Percentiles rank a stretch among this genome's conserved stretches.
These are phyloP conservation scores for Corythoichthys haematopterus DNA, from an alignment of 2,113 vertebrate genomes.

Conservation along the genomic window DNA sequence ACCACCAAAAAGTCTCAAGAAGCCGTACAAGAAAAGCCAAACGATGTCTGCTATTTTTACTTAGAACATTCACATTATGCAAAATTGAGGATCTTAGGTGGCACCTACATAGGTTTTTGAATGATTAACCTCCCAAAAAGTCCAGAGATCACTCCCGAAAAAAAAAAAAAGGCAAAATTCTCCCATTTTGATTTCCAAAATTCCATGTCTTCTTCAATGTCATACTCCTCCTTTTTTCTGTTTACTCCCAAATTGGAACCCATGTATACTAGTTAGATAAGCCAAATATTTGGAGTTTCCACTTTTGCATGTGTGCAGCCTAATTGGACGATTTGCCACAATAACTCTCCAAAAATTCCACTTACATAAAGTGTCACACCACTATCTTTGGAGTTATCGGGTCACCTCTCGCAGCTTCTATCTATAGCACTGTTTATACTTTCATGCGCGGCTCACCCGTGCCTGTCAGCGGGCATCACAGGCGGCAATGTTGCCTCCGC, in stretches of 20 bases:
- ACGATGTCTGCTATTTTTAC: too few relatives aligned
- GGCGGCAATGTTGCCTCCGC: constrained; percentile 28
- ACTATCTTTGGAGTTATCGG: not conserved
- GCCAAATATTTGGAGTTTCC: not conserved
- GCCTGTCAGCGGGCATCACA: constrained; percentile 42
- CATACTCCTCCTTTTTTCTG: too few relatives aligned
- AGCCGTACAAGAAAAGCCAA: not conserved
- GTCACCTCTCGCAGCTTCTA: not conserved
- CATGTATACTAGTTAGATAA: not conserved
- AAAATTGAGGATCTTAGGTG: too few relatives aligned
- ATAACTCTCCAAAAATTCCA: not conserved
- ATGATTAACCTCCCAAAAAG: too few relatives aligned
- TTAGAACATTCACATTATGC: too few relatives aligned
- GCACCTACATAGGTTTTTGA: too few relatives aligned
- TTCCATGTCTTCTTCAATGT: not conserved
- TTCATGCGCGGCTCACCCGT: constrained; percentile 35
- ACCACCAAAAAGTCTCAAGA: not conserved
- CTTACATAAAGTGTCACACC: not conserved
- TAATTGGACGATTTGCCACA: not conserved
- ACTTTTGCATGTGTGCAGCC: not conserved
- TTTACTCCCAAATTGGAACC: not conserved
- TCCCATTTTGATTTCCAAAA: too few relatives aligned
- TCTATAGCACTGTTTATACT: constrained; percentile 45
- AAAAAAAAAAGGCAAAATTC: too few relatives aligned
- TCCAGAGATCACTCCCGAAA: too few relatives aligned